Conservation (phyloP, 2,888 invertebrate species). For the Frankliniella intonsa region DNA sequence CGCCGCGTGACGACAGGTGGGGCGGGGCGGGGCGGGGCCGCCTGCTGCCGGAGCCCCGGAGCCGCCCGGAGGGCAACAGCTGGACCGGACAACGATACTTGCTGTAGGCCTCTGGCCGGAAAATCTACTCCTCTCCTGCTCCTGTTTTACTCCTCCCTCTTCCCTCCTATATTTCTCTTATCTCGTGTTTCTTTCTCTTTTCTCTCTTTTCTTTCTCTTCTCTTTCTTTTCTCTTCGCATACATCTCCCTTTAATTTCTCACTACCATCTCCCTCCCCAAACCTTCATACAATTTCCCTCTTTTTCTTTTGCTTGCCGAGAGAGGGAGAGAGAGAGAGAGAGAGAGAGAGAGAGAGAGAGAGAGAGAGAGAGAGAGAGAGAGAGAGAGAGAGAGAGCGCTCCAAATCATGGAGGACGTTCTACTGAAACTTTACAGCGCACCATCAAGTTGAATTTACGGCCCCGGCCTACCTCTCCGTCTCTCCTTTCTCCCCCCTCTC, state of each 20-base stretch:
- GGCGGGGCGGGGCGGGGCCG: too few species aligned
- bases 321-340: neutral
- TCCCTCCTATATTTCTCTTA: neutral
- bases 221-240: too few species aligned
- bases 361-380: neutral
- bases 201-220: neutral
- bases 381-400: slow-evolving; percentile 1
- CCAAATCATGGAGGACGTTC: slow-evolving; percentile 24
- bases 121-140: too few species aligned
- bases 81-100: neutral
- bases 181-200: neutral
- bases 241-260: too few species aligned
- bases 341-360: neutral
- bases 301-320: too few species aligned
- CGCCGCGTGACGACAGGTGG: too few species aligned
- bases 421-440: slow-evolving; percentile 7
- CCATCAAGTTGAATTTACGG: slow-evolving; percentile 25
- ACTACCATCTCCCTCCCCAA: too few species aligned
- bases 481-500: neutral
- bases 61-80: too few species aligned
- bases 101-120: neutral
- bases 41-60: too few species aligned
- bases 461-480: neutral
- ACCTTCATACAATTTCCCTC: too few species aligned
- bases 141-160: too few species aligned